Base-by-base conservation (phyloP, 2,888 invertebrate species). In the Polydesmus complanatus region DNA sequence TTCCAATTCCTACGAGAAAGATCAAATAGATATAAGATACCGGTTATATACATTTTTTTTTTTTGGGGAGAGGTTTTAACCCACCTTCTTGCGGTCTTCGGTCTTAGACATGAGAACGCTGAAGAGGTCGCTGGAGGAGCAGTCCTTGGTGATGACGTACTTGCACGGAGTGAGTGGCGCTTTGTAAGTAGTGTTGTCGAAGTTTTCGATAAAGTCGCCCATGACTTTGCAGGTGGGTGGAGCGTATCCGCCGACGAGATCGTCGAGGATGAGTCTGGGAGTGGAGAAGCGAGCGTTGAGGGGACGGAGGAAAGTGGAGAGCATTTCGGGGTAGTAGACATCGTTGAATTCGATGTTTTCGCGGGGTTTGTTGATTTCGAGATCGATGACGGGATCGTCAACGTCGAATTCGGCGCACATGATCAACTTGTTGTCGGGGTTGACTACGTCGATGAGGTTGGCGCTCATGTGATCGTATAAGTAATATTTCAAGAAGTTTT, bases 91-190 rank as follows among this genome's bases (percentile, higher is more conserved):
- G 3, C 8, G 11, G 18, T 21, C 48, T 56, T 23, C 14, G 2
- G 19, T 14, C 48, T 22, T 37, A 14, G 5, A 48, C 27, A 50
- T 8, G 2, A 61, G 27, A 25, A 61, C 61, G 18, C 27, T 27
- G 56, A 61, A 61, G 21, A 61, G 21, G 21, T 61, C 56, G 22
- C 1, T 50, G 3, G 56, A 27, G 1, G 72, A 69, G 66, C 73
- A 74, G 65, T 76, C 75, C 68, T 74, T 74, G 66, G 72, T 70
- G 61, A 75, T 62, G 25, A 76, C 68, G 56, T 72, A 69, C 66
- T 70, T 72, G 68, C 75, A 76, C 53, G 62, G 65, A 60, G 68
- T 66, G 58, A 72, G 60, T 37, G 69, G 68, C 27, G 67, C 67
- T 19, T 65, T 62, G 66, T 66, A 69, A 59, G 62, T 58, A 48